Evolutionary conservation across 1,140 invertebrate species (phyloP).

Genomic region (Pseudomyrmex cubaensis): DNA sequence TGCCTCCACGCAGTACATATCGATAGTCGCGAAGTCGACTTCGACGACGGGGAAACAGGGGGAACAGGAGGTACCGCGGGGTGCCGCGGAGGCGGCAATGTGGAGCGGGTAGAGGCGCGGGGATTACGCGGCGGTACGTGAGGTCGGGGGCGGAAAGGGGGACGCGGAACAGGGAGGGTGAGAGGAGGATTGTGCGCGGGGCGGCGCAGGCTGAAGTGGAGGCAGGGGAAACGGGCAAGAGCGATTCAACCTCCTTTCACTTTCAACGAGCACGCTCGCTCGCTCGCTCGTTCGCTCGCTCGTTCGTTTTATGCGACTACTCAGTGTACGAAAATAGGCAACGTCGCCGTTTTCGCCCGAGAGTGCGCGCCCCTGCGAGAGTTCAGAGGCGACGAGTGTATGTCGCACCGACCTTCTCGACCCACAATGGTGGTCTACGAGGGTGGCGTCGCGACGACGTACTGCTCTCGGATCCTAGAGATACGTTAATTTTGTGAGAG

Average conservation of each 20-base stretch:
- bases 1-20: constrained; percentile 30
- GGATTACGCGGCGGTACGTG: constrained; percentile 50
- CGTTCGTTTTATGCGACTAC: constrained; percentile 61
- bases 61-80: constrained; percentile 22
- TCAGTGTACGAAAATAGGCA: constrained; percentile 77
- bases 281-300: constrained; percentile 57
- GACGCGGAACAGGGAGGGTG: constrained; percentile 51
- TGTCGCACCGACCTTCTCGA: background rate
- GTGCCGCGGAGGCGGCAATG: constrained; percentile 66
- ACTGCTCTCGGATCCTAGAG: background rate
- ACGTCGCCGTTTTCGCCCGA: constrained; percentile 71
- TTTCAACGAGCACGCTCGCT: constrained; percentile 81
- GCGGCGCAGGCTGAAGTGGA: constrained; percentile 74
- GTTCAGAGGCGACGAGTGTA: constrained; percentile 38
- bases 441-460: constrained; percentile 13
- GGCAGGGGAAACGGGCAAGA: constrained; percentile 71
- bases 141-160: constrained; percentile 47
- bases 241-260: constrained; percentile 85
- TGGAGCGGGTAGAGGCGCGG: constrained; percentile 56
- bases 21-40: constrained; percentile 40
- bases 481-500: too few species aligned
- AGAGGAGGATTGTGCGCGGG: constrained; percentile 54
- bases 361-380: constrained; percentile 30
- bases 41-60: background rate
- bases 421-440: constrained; percentile 44